A percentile compares a stretch with the other conserved stretches of the same genome.
Conservation (phyloP, 2,797 vertebrate species). For the Sarcophilus harrisii region DNA sequence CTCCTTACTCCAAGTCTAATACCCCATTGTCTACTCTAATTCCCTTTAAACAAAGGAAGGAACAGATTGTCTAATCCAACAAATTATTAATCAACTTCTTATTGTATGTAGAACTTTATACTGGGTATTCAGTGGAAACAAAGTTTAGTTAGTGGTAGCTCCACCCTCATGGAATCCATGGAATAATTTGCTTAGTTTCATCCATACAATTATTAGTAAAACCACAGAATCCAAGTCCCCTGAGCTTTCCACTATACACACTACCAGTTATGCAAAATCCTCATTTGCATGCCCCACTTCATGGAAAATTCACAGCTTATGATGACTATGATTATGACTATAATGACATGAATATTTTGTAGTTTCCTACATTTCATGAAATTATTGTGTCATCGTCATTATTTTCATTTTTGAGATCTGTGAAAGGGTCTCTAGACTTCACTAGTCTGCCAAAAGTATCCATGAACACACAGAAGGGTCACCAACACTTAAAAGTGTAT, state of each 20-base stretch:
- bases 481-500: neutral
- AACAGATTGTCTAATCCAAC: neutral
- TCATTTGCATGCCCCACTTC: neutral
- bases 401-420: neutral
- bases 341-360: neutral
- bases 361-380: neutral
- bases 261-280: neutral
- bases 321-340: neutral
- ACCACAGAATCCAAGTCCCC: neutral
- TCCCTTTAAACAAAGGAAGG: neutral
- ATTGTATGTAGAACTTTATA: neutral
- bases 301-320: neutral
- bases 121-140: neutral
- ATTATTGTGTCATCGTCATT: neutral
- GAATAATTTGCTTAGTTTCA: neutral
- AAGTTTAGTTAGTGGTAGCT: neutral
- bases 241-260: neutral
- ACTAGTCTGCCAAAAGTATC: neutral
- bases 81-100: neutral
- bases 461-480: neutral
- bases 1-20: neutral
- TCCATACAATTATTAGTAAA: neutral
- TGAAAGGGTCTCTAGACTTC: neutral
- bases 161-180: neutral
- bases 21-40: neutral